Evolutionary conservation across 1,140 invertebrate genomes (phyloP), one percentile per base, ranked within the genome.

Genomic region (Drosophila teissieri): DNA sequence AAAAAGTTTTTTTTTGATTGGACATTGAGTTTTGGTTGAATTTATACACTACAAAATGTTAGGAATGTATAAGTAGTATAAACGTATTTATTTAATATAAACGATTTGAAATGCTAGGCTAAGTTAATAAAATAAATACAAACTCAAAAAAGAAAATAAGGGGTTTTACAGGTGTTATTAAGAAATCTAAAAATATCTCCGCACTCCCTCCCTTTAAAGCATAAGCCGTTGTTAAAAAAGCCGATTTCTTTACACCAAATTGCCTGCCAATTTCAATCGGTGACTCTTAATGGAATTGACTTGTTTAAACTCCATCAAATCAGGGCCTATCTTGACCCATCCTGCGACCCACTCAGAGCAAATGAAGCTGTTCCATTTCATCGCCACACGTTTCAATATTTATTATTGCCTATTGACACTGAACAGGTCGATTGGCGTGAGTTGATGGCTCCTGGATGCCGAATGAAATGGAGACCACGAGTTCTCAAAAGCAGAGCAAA

Each of bases 371-470:
- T 54, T 54, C 73, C 40, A 46, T 54, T 58, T 42, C 52, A 53
- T 51, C 36, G 76, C 49, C 58, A 51, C 49, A 45, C 58, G 53
- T 44, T 74, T 80, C 44, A 68, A 54, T 56, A 61, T 78, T 64
- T 83, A 79, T 83, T 79, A 75, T 80, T 78, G 80, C 70, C 70
- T 61, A 83, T 84, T 83, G 80, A 75, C 75, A 79, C 61, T 69
- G 76, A 65, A 19, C 62, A 79, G 80, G 57, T 44, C 49, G 80
- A 68, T 78, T 15, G 51, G 42, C 19, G 63, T 53, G 40, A 55
- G 63, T 46, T 68, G 67, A 55, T 55, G 63, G 39, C 40, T 68
- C 31, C 49, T 45, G 61, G 42, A 57, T 69, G 67, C 49, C 37
- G 61, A 36, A 69, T 69, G 67, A 49, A 69, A 36, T 27, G 36